A percentile compares a stretch with the other conserved stretches of the same genome.
Conservation (phyloP, 2,113 vertebrate genomes). For the Passerina amoena region DNA sequence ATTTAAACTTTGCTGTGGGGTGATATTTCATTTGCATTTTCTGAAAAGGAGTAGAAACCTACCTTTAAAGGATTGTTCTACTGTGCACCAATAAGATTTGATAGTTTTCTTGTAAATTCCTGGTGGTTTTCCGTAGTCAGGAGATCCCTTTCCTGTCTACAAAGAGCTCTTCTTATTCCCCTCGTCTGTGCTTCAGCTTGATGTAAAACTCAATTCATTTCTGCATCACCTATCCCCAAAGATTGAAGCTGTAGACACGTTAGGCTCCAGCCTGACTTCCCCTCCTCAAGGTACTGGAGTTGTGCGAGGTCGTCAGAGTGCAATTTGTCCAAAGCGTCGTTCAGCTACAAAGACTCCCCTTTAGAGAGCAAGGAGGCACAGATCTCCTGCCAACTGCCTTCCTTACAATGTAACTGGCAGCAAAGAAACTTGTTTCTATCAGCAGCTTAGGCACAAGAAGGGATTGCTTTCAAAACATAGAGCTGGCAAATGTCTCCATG, state of each 20-base stretch:
- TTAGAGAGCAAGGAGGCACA: background rate
- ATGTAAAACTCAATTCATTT: slow-evolving; percentile 60
- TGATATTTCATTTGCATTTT: slow-evolving; percentile 19
- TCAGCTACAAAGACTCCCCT: slow-evolving; percentile 36
- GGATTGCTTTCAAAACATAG: background rate
- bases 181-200: background rate
- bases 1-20: slow-evolving; percentile 16
- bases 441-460: background rate
- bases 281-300: background rate
- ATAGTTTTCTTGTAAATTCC: slow-evolving; percentile 57
- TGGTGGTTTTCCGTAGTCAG: slow-evolving; percentile 49
- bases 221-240: slow-evolving; percentile 23
- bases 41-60: slow-evolving; percentile 23
- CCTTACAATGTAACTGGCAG: slow-evolving; percentile 24
- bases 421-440: background rate
- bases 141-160: slow-evolving; percentile 49
- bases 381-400: background rate
- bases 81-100: background rate
- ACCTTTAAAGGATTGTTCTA: slow-evolving; percentile 53
- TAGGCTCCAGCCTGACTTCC: slow-evolving; percentile 48
- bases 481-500: background rate
- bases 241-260: background rate
- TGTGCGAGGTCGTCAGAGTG: background rate
- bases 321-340: background rate
- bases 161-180: slow-evolving; percentile 62